Conservation (phyloP, 2,113 vertebrate genomes). For the Anhinga anhinga region DNA sequence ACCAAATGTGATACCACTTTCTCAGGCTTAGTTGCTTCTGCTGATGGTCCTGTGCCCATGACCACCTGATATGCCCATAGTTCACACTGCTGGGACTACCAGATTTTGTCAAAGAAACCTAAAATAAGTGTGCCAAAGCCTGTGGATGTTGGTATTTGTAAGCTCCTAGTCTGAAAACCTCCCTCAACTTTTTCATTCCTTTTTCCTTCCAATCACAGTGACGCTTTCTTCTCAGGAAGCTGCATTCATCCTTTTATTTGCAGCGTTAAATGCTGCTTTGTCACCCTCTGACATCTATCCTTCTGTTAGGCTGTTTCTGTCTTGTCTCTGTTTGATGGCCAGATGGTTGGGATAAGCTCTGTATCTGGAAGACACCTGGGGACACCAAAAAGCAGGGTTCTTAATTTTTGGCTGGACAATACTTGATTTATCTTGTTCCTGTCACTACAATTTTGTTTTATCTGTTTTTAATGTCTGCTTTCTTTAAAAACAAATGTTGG, state of each 20-base stretch:
- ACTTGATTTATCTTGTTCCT: not conserved
- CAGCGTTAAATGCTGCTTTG: not conserved
- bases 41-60: not conserved
- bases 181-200: not conserved
- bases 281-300: not conserved
- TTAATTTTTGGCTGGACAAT: not conserved
- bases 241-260: not conserved
- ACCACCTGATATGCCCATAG: not conserved
- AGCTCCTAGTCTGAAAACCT: not conserved
- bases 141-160: not conserved
- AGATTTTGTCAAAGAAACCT: not conserved
- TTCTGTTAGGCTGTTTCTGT: not conserved
- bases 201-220: not conserved
- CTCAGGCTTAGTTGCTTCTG: not conserved
- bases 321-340: not conserved
- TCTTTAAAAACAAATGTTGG: not conserved
- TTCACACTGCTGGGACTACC: not conserved
- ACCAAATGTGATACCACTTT: rapidly evolving
- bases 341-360: not conserved
- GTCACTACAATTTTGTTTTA: not conserved
- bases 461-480: not conserved
- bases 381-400: not conserved
- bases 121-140: not conserved
- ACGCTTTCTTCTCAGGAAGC: not conserved
- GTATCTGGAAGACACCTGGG: not conserved